These are phyloP conservation scores for Calyptomena viridis DNA, from an alignment of 2,113 vertebrate genomes.

Conservation along the genomic window DNA sequence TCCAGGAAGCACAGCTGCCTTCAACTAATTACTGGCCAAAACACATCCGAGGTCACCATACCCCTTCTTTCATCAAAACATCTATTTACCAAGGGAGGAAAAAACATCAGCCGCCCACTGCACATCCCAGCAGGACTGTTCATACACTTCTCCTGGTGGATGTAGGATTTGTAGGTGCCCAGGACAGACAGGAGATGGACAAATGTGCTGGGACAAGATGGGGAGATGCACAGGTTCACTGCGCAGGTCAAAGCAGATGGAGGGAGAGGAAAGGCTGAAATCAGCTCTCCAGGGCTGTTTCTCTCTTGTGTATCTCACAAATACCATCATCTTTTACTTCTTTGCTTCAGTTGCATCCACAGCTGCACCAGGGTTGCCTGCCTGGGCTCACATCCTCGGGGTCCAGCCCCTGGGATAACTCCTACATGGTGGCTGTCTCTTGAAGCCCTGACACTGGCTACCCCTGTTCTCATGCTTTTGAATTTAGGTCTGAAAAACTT, in stretches of 20 bases:
- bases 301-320: not conserved
- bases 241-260: rapidly evolving
- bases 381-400: not conserved
- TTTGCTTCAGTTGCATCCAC: not conserved
- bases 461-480: not conserved
- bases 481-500: not conserved
- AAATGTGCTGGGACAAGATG: not conserved
- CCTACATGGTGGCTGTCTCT: not conserved
- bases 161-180: not conserved
- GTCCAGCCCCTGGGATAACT: not conserved
- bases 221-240: rapidly evolving
- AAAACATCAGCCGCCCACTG: not conserved
- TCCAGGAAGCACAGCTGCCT: not conserved
- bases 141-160: not conserved
- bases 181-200: not conserved
- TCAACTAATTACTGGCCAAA: not conserved
- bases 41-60: not conserved
- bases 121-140: not conserved
- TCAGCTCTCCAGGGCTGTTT: not conserved
- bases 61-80: not conserved
- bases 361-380: not conserved
- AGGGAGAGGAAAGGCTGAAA: not conserved
- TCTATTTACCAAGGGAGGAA: not conserved
- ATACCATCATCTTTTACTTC: not conserved
- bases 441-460: not conserved